These are phyloP conservation scores for Onychomys arenicola DNA, from an alignment of 2,797 vertebrate genomes.

Conservation along the genomic window DNA sequence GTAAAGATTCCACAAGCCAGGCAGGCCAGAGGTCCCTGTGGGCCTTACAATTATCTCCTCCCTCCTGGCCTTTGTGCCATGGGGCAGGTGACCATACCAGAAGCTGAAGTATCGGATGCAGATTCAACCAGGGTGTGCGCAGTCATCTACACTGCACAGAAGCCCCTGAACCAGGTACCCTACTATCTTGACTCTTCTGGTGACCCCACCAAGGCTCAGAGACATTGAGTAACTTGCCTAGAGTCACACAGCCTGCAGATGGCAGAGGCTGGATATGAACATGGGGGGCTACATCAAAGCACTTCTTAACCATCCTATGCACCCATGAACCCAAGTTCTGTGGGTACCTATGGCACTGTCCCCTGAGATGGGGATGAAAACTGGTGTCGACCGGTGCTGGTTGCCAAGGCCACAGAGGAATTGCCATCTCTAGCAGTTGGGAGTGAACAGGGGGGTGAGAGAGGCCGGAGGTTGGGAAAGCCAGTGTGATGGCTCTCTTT, in stretches of 20 bases:
- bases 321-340: background rate
- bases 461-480: background rate
- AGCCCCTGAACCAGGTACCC: background rate
- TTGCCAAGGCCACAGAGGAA: background rate
- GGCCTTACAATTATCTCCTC: fast-evolving
- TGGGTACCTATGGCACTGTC: background rate
- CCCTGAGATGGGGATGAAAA: background rate
- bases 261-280: background rate
- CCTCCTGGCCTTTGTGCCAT: background rate
- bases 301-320: background rate
- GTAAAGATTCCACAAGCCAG: background rate
- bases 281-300: background rate
- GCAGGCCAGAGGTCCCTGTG: background rate
- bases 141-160: background rate
- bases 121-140: background rate
- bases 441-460: background rate
- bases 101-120: background rate
- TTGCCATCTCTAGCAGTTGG: background rate
- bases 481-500: background rate
- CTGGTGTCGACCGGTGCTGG: background rate
- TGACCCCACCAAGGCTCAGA: background rate
- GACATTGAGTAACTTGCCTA: background rate
- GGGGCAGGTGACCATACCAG: background rate
- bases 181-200: background rate
- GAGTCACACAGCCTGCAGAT: background rate